Percentiles rank a stretch among this genome's conserved stretches.
These are phyloP conservation scores for Paracanthobrama guichenoti DNA, from an alignment of 2,113 vertebrate species.

Conservation along the genomic window DNA sequence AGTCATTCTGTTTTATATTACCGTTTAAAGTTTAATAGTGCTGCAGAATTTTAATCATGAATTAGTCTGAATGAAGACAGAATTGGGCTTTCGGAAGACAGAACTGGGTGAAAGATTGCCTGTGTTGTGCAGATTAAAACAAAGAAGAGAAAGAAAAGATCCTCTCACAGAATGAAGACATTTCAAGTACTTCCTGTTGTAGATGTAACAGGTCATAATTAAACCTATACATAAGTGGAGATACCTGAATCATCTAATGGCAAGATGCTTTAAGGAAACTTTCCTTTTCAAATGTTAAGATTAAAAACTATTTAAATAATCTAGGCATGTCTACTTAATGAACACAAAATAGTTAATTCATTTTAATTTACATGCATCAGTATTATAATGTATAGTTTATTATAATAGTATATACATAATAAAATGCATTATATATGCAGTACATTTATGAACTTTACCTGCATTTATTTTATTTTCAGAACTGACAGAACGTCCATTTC, in stretches of 20 bases:
- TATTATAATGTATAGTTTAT: neutral
- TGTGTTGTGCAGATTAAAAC: neutral
- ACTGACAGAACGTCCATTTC: too few species aligned
- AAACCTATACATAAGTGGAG: neutral
- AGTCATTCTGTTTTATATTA: neutral
- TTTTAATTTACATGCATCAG: neutral
- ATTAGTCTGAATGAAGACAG: constrained; percentile 7
- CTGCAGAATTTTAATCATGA: neutral
- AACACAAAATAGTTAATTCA: neutral
- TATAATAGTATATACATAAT: neutral
- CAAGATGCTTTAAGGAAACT: neutral
- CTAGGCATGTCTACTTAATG: neutral
- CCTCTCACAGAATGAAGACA: neutral
- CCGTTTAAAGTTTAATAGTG: neutral
- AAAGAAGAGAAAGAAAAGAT: neutral
- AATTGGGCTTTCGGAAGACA: neutral
- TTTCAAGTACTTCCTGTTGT: neutral
- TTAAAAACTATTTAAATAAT: neutral
- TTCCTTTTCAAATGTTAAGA: neutral
- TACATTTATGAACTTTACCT: neutral
- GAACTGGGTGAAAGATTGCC: neutral
- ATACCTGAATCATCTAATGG: neutral
- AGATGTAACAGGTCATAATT: neutral
- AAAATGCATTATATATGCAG: neutral
- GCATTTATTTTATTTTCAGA: too few species aligned